phyloP scores from a whole-genome alignment of 2,113 vertebrate species.

The Chionis minor region DNA sequence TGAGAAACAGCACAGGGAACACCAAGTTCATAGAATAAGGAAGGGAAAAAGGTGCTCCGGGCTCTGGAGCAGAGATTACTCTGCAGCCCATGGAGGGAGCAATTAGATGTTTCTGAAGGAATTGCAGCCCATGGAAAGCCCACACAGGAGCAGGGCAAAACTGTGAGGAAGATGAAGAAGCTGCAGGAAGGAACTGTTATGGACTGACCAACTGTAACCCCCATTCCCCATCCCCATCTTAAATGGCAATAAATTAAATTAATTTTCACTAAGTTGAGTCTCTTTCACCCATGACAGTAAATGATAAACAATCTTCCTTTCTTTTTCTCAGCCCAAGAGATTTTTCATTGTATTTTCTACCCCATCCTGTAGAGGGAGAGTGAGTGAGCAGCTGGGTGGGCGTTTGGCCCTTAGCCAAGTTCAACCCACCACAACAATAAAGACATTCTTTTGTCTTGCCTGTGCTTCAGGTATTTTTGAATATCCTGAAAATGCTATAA shows the following conservation, averaged over 20 bases:
- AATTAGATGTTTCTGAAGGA: neutral
- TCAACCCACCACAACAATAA: neutral
- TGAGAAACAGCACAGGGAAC: neutral
- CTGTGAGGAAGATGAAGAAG: neutral
- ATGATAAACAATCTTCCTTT: neutral
- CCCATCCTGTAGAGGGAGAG: neutral
- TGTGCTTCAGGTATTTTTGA: neutral
- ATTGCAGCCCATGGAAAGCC: neutral
- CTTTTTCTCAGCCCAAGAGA: neutral
- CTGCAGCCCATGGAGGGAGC: neutral
- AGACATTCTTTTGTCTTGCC: neutral
- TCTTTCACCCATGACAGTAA: neutral
- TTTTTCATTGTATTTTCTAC: neutral
- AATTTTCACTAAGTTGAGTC: neutral
- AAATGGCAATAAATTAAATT: neutral
- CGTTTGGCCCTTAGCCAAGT: neutral
- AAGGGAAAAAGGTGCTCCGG: neutral
- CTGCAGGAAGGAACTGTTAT: neutral
- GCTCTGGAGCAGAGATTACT: neutral
- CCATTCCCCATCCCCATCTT: neutral
- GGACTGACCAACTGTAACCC: neutral
- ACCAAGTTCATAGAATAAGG: neutral
- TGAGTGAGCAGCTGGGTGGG: neutral
- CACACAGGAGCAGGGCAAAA: neutral
- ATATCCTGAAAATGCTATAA: neutral